Evolutionary conservation across 2,113 vertebrate species (phyloP).

Genomic region (Baryphthengus martii): DNA sequence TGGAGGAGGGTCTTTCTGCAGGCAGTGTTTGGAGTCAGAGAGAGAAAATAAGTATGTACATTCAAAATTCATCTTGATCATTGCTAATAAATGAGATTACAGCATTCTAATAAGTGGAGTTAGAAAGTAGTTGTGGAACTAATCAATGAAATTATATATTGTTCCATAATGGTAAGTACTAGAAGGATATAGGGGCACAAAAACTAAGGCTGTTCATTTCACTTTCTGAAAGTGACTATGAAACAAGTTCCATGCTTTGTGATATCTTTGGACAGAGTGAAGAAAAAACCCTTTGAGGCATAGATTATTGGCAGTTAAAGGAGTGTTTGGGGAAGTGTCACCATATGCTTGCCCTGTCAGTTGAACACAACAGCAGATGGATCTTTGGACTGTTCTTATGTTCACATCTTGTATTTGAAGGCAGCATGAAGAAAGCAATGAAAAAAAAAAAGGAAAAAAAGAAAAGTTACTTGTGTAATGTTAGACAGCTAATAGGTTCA

Average conservation of each 20-base stretch:
- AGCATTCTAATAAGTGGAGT: background rate
- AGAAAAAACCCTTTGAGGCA: background rate
- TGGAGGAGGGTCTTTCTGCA: background rate
- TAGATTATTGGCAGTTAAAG: background rate
- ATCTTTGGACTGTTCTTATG: background rate
- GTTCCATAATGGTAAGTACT: background rate
- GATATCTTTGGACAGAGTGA: background rate
- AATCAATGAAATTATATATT: background rate
- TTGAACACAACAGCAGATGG: background rate
- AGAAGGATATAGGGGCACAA: background rate
- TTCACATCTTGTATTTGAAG: background rate
- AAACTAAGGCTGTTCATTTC: background rate
- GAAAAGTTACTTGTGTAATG: background rate
- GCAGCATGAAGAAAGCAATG: background rate
- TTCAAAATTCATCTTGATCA: background rate
- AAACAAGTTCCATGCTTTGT: background rate
- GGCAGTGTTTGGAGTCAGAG: background rate
- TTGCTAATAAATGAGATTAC: background rate
- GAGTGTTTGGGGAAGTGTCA: background rate
- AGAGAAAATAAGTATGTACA: background rate
- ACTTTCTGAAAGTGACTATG: background rate
- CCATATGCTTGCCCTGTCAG: background rate
- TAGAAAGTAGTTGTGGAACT: background rate
- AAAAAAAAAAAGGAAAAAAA: background rate
- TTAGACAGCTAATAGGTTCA: background rate